Evolutionary conservation across 2,888 invertebrate species (phyloP).

Genomic region (Plebejus melissa): DNA sequence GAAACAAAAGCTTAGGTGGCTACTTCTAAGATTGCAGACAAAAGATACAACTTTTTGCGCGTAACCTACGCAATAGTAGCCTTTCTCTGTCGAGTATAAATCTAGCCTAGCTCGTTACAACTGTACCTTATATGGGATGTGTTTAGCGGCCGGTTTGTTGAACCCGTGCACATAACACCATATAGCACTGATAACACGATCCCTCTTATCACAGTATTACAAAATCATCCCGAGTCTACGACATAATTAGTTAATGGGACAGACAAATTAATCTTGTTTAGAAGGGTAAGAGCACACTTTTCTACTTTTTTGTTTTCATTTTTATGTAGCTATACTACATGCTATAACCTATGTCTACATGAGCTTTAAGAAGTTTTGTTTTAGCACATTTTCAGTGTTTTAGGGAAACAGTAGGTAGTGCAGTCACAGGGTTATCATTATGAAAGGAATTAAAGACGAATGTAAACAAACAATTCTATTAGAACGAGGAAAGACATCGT

Average conservation of each 20-base stretch:
- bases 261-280: neutral
- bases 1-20: neutral
- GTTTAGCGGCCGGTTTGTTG: constrained; percentile 35
- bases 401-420: neutral
- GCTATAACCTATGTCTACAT: too few species aligned
- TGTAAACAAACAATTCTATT: neutral
- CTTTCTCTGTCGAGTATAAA: neutral
- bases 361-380: neutral
- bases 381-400: neutral
- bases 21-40: neutral
- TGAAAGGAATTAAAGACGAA: neutral
- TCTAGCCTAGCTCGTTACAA: constrained; percentile 6
- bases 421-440: neutral
- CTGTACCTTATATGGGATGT: constrained; percentile 14
- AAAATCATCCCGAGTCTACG: neutral
- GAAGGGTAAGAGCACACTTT: neutral
- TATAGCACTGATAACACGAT: constrained; percentile 5
- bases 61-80: neutral
- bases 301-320: too few species aligned
- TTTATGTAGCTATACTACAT: too few species aligned
- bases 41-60: neutral
- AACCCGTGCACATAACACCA: constrained; percentile 32
- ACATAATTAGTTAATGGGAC: neutral
- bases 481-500: neutral
- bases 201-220: constrained; percentile 2